phyloP scores from a whole-genome alignment of 1,140 invertebrate species.

The Calephelis virginiensis region DNA sequence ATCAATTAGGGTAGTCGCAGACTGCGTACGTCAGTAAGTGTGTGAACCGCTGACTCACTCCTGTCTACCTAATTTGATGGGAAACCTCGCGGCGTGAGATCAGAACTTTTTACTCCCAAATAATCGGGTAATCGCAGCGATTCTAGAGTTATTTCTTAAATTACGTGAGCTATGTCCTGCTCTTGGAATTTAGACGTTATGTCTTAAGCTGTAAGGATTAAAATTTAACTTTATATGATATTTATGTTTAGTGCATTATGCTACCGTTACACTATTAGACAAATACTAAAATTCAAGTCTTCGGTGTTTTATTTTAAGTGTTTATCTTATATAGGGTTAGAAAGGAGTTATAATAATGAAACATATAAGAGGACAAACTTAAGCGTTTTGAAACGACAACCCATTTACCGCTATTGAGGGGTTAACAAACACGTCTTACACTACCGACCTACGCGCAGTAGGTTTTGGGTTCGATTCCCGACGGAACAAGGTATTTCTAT shows the following conservation, averaged over 20 bases:
- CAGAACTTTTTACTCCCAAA: conserved; percentile 7
- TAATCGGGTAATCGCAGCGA: conserved; percentile 20
- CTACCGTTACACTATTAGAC: conserved; percentile 9
- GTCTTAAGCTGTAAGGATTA: not conserved
- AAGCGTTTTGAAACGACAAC: no score
- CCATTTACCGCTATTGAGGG: no score
- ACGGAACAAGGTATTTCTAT: no score
- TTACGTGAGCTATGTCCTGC: not conserved
- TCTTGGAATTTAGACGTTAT: conserved; percentile 5
- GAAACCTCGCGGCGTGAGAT: conserved; percentile 15
- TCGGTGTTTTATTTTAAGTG: not conserved
- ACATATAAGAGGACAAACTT: not conserved
- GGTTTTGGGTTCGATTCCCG: no score
- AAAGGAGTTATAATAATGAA: not conserved
- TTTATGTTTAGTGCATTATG: not conserved
- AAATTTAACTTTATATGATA: not conserved
- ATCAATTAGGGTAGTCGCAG: not conserved
- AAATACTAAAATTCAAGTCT: conserved; percentile 5
- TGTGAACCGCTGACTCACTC: conserved; percentile 53
- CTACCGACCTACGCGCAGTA: no score
- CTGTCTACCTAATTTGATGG: conserved; percentile 28
- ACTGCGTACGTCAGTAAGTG: conserved; percentile 29
- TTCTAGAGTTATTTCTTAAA: conserved; percentile 23
- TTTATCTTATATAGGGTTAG: not conserved
- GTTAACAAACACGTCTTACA: no score